Base-by-base conservation (phyloP, 23 tunicate genomes). In the Halocynthia aurantium region DNA sequence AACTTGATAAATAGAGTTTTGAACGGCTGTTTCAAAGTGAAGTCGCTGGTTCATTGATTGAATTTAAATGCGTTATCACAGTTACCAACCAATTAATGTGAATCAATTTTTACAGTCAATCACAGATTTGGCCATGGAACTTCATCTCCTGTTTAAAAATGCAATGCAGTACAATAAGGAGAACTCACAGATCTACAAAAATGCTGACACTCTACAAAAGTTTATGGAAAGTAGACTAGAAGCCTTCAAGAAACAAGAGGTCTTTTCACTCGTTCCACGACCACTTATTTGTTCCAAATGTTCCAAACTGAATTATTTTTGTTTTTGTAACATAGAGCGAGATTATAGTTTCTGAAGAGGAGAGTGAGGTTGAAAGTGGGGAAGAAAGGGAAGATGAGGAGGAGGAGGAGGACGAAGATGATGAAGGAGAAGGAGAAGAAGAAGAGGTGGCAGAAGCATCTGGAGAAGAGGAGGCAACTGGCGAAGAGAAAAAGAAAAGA, bases 141-240 rank as follows among this genome's bases (percentile, higher is more conserved):
- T 86, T 53, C 10, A 69, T 50, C 57, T 92, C 80, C 75, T 92
- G 44, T 82, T 86, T 55, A 52, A 75, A 52, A 92, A 92, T 69
- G 98, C 98, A 7, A 86, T 80, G 79, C 80, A 82, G 65, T 92
- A 82, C 84, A 92, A 92, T 68, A 61, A 82, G 44, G 75, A 67
- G 6, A 18, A 75, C 7, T 86, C 98, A 4, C 87, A 81, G 60
- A 92, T 92, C 53, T 90, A 92, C 72, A 82, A 83, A 75, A 86
- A 92, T 69, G 91, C 98, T 5, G 72, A 55, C 50, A 79, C 92
- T 0, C 70, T 92, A 72, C 75, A 85, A 52, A 17, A 80, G 61
- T 17, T 80, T 12, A 62, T 80, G 64, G 56, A 69, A 12, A 62
- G 52, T 20, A 61, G 54, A 51, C 50, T 74, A 0, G 50, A 62